A percentile compares a stretch with the other conserved stretches of the same genome.
Conservation (phyloP, 1,140 invertebrate genomes). For the Neoseiulus cucumeris region DNA sequence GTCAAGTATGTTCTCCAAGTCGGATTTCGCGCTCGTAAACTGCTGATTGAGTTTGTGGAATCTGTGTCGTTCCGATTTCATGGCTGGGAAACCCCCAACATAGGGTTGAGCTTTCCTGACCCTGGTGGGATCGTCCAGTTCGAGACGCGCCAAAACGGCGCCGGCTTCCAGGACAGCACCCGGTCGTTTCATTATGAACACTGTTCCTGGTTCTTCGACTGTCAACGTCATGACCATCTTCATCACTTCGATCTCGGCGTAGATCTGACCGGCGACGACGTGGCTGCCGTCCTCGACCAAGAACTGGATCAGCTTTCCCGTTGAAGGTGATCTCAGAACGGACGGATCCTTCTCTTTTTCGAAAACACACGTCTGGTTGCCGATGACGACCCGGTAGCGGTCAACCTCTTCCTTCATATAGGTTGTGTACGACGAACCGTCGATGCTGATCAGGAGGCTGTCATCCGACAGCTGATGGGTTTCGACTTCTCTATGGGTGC, state of each 20-base stretch:
- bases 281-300: constrained; percentile 85
- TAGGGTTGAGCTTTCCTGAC: constrained; percentile 31
- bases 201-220: constrained; percentile 57
- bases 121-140: constrained; percentile 69
- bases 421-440: constrained; percentile 81
- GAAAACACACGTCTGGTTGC: constrained; percentile 91
- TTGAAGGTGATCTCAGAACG: constrained; percentile 72
- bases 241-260: constrained; percentile 98
- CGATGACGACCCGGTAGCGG: constrained; percentile 85
- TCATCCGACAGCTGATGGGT: constrained; percentile 77
- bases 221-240: constrained; percentile 87
- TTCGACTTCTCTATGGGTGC: constrained; percentile 78
- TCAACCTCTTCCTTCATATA: constrained; percentile 96
- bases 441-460: constrained; percentile 62
- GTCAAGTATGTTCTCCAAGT: constrained; percentile 28
- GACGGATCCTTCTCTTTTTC: constrained; percentile 98
- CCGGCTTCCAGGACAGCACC: constrained; percentile 86
- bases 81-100: constrained; percentile 17
- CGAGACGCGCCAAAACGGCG: constrained; percentile 62
- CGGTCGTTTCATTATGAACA: constrained; percentile 65
- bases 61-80: constrained; percentile 9
- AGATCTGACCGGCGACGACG: constrained; percentile 68
- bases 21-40: constrained; percentile 38
- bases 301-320: constrained; percentile 80
- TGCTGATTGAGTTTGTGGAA: constrained; percentile 48